Evolutionary conservation across 2,888 invertebrate species (phyloP).

Genomic region (Chloroclysta siterata): DNA sequence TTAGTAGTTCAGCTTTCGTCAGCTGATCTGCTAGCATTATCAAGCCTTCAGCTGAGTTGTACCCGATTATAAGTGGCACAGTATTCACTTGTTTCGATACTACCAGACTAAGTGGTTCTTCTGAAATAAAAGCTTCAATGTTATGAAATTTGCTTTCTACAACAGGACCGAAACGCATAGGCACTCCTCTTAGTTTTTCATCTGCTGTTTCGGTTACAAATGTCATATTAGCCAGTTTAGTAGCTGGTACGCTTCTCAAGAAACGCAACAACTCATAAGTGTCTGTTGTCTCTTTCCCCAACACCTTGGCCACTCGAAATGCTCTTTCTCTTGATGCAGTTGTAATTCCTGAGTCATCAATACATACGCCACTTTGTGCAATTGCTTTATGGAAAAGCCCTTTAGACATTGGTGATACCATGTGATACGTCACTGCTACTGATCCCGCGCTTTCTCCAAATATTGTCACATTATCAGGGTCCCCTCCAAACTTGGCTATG

Average conservation of each 20-base stretch:
- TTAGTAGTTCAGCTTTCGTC: slow-evolving; percentile 51
- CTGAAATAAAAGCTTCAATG: slow-evolving; percentile 56
- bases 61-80: slow-evolving; percentile 63
- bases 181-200: slow-evolving; percentile 58
- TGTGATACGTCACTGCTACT: slow-evolving; percentile 63
- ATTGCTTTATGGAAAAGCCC: slow-evolving; percentile 72
- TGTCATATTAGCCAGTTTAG: slow-evolving; percentile 52
- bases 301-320: slow-evolving; percentile 56
- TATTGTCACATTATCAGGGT: slow-evolving; percentile 65
- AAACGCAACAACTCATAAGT: slow-evolving; percentile 54
- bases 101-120: slow-evolving; percentile 54
- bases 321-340: slow-evolving; percentile 55
- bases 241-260: slow-evolving; percentile 55
- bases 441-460: slow-evolving; percentile 76
- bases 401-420: slow-evolving; percentile 70
- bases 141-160: slow-evolving; percentile 59
- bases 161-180: slow-evolving; percentile 62
- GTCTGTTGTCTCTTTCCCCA: slow-evolving; percentile 63
- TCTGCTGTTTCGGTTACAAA: slow-evolving; percentile 54
- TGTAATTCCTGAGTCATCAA: slow-evolving; percentile 60
- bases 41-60: slow-evolving; percentile 64
- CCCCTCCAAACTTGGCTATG: slow-evolving; percentile 64
- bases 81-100: slow-evolving; percentile 52
- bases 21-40: slow-evolving; percentile 47
- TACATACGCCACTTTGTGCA: slow-evolving; percentile 66